Base-by-base conservation (phyloP, 2,113 vertebrate genomes). In the Prolemur simus region DNA sequence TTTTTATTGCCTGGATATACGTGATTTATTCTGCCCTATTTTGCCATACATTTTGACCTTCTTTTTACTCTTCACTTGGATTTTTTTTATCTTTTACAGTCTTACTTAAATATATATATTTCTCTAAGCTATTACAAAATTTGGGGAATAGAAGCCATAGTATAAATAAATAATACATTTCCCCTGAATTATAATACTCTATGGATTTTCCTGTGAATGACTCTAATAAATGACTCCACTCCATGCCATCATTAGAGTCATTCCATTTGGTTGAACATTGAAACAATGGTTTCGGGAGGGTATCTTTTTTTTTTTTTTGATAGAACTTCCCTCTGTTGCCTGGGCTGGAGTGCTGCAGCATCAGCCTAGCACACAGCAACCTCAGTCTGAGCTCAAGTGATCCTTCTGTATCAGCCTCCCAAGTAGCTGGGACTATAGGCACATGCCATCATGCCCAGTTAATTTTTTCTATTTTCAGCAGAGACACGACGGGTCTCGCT, bases 401-500 rank as follows among this genome's bases (percentile, higher is more conserved):
- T 54, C 52, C 52, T 54, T 15, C 15, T 54, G 52, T 1, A 15
- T 54, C 52, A 18, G 52, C 52, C 17, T 54, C 52, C 52, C 52
- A 17, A 54, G 15, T 54, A 54, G 17, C 52, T 54, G 52, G 52
- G 52, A 54, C 52, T 54, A 54, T 5, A 54, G 52, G 52, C 15
- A 15, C 15, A 54, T 15, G 15, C 52, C 5, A 54, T 15, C 5
- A 54, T 5, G 52, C 52, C 52, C 15, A 6, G 15, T 18, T 54
- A 54, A 54, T 54, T 54, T 54, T 52, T 54, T 54, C 52, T 18
- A 54, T 18, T 17, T 54, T 54, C 18, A 54, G 52, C 52, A 54
- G 0, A 1, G 17, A 5, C 3, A 0, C 1, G 17, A 5, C 1
- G 1, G 52, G 52, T 18, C 52, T 54, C 52, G 18, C 17, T 15